Base-by-base conservation (phyloP, 2,888 invertebrate species). In the Cheiracanthium punctorium region DNA sequence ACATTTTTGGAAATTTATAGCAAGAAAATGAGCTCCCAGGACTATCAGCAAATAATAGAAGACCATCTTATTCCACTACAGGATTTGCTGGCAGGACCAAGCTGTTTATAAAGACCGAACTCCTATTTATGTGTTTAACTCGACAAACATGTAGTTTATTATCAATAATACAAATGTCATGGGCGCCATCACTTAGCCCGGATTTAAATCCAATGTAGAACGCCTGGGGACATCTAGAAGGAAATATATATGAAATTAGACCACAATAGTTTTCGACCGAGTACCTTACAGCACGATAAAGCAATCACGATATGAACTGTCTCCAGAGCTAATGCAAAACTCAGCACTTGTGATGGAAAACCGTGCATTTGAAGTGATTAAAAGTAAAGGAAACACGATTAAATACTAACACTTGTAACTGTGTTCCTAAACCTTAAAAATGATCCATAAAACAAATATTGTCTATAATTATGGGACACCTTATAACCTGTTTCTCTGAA, bases 361-460 rank as follows among this genome's bases (percentile, higher is more conserved):
- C 20, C 52, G 20, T 52, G 52, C 14, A 52, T 52, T 52, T 52
- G 41, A 52, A 17, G 52, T 52, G 52, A 52, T 52, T 52, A 52
- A 52, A 5, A 17, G 52, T 52, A 20, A n/a, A 8, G 20, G 52
- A 52, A 52, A 52, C 52, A 52, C 20, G 52, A 52, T 52, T 52
- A 52, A 52, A n/a, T 52, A 52, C 17, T 52, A 52, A 52, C 14
- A 52, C 14, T 20, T 52, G 37, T 37, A 37, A 37, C 37, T 37
- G 37, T 37, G 37, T 37, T 37, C 37, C 37, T 37, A 4, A 37
- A 52, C 52, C 52, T 52, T 17, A 52, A 52, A 52, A 8, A 52
- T 52, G 14, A n/a, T 52, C 52, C 52, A 52, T 52, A n/a, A 52
- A 52, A 52, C 52, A 52, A 52, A 52, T 52, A 52, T 52, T 52